phyloP scores from a whole-genome alignment of 2,888 invertebrate species.

The Pristionchus japonicus region DNA sequence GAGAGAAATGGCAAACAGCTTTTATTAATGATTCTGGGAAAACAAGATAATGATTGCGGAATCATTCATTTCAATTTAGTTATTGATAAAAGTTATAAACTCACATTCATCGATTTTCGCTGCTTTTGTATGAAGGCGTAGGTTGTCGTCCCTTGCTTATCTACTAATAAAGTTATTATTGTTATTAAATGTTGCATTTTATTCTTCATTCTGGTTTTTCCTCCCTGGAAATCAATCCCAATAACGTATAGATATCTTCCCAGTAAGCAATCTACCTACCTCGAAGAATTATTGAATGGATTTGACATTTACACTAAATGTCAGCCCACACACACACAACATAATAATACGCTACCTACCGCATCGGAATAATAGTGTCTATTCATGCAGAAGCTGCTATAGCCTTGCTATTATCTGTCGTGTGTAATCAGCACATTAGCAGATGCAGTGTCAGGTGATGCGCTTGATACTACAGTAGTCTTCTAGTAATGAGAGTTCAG shows the following conservation, averaged over 20 bases:
- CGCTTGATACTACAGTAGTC: neutral
- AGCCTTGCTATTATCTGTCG: neutral
- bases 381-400: neutral
- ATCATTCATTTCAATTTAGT: neutral
- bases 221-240: neutral
- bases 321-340: neutral
- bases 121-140: slow-evolving; percentile 40
- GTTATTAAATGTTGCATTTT: neutral
- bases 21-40: neutral
- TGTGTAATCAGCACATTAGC: neutral
- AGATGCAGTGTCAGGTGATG: neutral
- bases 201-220: neutral
- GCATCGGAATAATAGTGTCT: neutral
- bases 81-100: neutral
- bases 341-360: neutral
- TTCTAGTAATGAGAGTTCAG: neutral
- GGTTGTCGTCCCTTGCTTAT: neutral
- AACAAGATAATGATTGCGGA: neutral
- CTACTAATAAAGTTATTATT: neutral
- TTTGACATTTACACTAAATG: neutral
- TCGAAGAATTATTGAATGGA: neutral
- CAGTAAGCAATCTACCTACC: neutral
- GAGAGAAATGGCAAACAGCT: neutral
- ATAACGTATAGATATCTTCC: neutral
- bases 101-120: neutral